Base-by-base conservation (phyloP, 1,140 invertebrate species). In the Eumaeus atala region DNA sequence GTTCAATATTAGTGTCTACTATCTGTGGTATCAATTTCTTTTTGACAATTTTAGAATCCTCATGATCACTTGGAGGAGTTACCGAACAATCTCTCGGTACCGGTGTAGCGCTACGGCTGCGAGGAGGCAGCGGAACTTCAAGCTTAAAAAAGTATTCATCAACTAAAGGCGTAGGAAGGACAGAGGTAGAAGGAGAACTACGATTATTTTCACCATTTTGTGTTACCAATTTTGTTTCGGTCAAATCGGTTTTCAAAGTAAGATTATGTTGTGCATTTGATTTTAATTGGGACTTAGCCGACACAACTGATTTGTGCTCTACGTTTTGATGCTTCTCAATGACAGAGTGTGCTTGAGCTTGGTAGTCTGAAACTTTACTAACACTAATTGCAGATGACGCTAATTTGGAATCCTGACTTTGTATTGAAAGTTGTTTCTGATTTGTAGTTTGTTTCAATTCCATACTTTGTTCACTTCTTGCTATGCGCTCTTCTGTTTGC, bases 31-130 rank as follows among this genome's bases (percentile, higher is more conserved):
- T 59, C 4, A 87, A 59, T 38, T 75, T 82, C 62, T 77, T 80
- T 66, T 80, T 82, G n/a, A 81, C 68, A 33, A 86, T 80, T 34
- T 76, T 61, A 14, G 74, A 69, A 28, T 88, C 83, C 64, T 85
- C 84, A 9, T 68, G 64, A 2, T 64, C 48, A 18, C 61, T 53
- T 18, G 62, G 54, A n/a, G 60, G 51, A 9, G 48, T 55, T 34
- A 69, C 63, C 6, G 59, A 64, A 14, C 67, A 65, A 28, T 79
- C 75, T 61, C 68, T 66, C 3, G 74, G 73, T 6, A 78, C 58
- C 4, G 63, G 72, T 10, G 63, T 63, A 3, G 57, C 51, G 10
- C 67, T 59, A 37, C 61, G 58, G 9, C 58, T 70, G 12, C 74
- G 21, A 28, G 21, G 77, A 10, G 82, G 75, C 14, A 84, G 36